These are phyloP conservation scores for Dilophus febrilis DNA, from an alignment of 2,888 invertebrate species.

Conservation along the genomic window DNA sequence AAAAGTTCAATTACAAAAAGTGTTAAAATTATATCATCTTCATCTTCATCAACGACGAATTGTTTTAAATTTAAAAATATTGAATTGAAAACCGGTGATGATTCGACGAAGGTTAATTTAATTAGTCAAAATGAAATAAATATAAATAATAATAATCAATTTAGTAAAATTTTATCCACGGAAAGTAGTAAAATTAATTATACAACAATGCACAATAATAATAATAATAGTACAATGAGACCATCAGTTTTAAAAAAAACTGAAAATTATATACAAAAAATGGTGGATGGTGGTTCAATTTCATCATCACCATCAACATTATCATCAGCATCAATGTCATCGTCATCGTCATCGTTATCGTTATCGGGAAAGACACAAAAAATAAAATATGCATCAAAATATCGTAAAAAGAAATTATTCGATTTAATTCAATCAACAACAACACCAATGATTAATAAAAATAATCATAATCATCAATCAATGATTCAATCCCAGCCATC, in stretches of 20 bases:
- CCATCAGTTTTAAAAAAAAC: constrained; percentile 3
- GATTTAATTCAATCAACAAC: not conserved
- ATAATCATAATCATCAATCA: not conserved
- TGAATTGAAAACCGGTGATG: not conserved
- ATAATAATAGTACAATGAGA: not conserved
- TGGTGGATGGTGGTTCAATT: not conserved
- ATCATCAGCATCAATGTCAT: not conserved
- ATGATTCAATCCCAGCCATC: not conserved
- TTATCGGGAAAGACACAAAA: not conserved
- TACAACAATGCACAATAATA: not conserved
- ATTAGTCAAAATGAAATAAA: not conserved
- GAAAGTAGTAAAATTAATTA: not conserved
- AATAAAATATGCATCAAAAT: not conserved
- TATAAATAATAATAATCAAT: not conserved
- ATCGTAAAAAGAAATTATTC: not conserved
- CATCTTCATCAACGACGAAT: not conserved
- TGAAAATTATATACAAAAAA: not conserved
- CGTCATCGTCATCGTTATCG: not conserved
- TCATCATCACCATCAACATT: not conserved
- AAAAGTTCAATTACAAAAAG: constrained; percentile 29
- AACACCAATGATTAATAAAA: not conserved
- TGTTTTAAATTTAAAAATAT: not conserved
- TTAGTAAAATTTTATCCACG: not conserved
- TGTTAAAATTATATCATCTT: constrained; percentile 24
- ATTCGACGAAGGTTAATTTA: not conserved